A percentile compares a stretch with the other conserved stretches of the same genome.
Evolutionary conservation across 1,140 invertebrate genomes (phyloP).

Genomic region (Stegodyphus mimosarum): DNA sequence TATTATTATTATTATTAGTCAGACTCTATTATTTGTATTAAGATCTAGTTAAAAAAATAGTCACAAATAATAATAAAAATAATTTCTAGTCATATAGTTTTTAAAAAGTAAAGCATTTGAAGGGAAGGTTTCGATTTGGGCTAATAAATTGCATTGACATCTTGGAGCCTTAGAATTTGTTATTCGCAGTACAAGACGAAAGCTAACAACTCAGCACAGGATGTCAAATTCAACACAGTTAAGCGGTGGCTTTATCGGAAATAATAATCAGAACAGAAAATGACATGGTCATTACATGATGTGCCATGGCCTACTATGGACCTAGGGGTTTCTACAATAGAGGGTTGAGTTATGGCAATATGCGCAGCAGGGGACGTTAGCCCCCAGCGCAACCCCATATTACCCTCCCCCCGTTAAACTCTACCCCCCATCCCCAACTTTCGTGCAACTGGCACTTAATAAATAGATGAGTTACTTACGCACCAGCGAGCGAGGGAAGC

Average conservation of each 20-base stretch:
- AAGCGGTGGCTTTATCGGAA: conserved; percentile 54
- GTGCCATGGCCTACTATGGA: conserved; percentile 23
- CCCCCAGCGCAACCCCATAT: conserved; percentile 12
- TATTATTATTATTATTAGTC: too few relatives aligned
- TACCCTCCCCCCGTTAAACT: conserved; percentile 4
- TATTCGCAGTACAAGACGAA: too few relatives aligned
- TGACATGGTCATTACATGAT: conserved; percentile 61
- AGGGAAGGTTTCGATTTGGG: too few relatives aligned
- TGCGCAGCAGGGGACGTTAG: conserved; percentile 25
- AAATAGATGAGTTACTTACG: conserved; percentile 56
- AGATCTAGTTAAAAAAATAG: too few relatives aligned
- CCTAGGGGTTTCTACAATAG: conserved; percentile 40
- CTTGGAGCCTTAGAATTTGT: too few relatives aligned
- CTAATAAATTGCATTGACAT: too few relatives aligned
- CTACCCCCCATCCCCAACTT: background rate
- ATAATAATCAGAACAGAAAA: conserved; percentile 61
- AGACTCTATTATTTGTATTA: too few relatives aligned
- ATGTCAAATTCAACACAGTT: too few relatives aligned
- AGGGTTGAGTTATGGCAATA: conserved; percentile 57
- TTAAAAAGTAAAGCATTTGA: too few relatives aligned
- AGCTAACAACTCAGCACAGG: conserved; percentile 21
- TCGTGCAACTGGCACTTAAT: conserved; percentile 54
- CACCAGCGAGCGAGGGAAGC: conserved; percentile 23
- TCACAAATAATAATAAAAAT: too few relatives aligned
- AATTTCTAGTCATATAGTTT: too few relatives aligned